Conservation (phyloP, 2,797 vertebrate genomes). For the Gobionotothen gibberifrons region DNA sequence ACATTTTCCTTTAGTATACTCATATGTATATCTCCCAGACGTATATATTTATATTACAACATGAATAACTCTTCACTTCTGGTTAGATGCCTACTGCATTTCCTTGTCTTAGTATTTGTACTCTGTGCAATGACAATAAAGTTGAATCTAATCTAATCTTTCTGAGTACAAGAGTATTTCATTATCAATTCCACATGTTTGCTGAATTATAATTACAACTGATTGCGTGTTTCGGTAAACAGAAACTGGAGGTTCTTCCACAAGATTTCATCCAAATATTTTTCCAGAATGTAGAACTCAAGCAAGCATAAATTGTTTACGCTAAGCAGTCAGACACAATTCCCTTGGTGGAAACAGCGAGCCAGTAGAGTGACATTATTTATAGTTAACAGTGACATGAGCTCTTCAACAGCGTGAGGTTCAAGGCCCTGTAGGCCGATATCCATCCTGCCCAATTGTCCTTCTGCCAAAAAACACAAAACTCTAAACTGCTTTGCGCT, state of each 20-base stretch:
- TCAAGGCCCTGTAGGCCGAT: neutral
- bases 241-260: neutral
- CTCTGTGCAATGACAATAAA: too few species aligned
- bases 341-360: conserved; percentile 3
- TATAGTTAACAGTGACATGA: neutral
- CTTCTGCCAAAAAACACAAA: neutral
- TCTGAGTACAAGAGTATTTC: neutral
- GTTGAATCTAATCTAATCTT: too few species aligned
- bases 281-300: neutral
- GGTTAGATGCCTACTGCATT: too few species aligned
- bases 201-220: too few species aligned
- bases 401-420: neutral
- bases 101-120: too few species aligned
- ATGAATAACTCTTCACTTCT: too few species aligned
- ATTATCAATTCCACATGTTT: too few species aligned
- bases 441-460: neutral
- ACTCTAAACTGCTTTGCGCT: too few species aligned
- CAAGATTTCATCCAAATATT: neutral
- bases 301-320: neutral
- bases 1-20: too few species aligned
- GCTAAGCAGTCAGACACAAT: neutral
- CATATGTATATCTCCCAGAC: too few species aligned
- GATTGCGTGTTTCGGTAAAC: neutral
- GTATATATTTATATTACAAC: too few species aligned
- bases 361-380: neutral